phyloP scores from a whole-genome alignment of 2,113 vertebrate species.

The Eurypyga helias region DNA sequence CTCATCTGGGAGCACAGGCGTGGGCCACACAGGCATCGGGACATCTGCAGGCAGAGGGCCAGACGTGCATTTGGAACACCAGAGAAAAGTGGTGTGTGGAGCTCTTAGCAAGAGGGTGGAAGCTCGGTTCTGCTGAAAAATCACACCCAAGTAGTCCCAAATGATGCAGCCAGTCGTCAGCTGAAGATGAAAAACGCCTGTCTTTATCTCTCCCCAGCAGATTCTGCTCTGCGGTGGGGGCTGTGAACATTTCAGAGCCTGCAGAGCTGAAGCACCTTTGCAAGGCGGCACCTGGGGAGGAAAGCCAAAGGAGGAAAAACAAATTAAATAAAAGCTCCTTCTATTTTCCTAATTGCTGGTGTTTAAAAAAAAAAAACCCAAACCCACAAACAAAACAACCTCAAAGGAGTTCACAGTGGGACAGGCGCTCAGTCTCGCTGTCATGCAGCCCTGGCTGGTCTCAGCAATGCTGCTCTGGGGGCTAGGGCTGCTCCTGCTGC shows the following conservation, averaged over 20 bases:
- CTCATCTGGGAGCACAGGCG: neutral
- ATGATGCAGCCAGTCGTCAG: neutral
- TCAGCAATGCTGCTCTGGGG: fast-evolving
- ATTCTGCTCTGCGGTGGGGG: neutral
- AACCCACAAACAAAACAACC: neutral
- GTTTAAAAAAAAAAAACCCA: neutral
- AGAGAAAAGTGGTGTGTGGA: neutral
- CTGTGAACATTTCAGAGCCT: neutral
- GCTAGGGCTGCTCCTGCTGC: neutral
- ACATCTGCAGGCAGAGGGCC: neutral
- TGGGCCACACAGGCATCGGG: neutral
- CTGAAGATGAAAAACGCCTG: fast-evolving
- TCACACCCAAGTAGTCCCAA: neutral
- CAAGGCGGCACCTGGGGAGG: neutral
- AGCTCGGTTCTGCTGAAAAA: neutral
- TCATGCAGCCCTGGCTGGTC: neutral
- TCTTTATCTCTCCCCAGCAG: neutral
- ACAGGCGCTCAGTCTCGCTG: neutral
- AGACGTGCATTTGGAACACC: neutral
- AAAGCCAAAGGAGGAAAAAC: neutral
- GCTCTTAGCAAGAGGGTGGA: neutral
- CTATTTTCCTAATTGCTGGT: neutral
- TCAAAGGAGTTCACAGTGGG: neutral
- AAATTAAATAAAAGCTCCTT: neutral
- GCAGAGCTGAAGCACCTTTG: neutral